Evolutionary conservation across 2,113 vertebrate species (phyloP), one percentile per base, ranked within the genome.

Genomic region (Aldabrachelys gigantea): DNA sequence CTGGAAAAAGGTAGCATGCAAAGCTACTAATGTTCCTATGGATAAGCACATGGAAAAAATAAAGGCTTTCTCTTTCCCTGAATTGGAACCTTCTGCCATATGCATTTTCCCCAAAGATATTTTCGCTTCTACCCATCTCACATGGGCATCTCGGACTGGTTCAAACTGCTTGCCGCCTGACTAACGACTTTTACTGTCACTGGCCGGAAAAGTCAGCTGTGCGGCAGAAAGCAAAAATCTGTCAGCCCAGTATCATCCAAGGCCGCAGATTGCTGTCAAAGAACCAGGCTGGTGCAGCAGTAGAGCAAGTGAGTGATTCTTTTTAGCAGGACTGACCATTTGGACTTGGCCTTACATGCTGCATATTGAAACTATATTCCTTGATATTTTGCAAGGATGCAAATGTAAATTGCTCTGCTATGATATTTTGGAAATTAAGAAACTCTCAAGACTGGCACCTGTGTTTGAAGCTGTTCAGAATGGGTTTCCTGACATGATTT

Each of bases 381-480:
- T 82, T 59, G 13, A n/a, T 87, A 38, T 92, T 95, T 88, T 93
- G 53, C 87, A 94, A 89, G 85, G 76, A 29, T 88, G 56, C 21
- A 16, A 80, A 50, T 75, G 56, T 80, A 88, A 96, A 92, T 82
- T 5, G 0, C 57, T 95, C 75, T 89, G 52, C 92, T 94, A 65
- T 84, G 88, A 87, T 93, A 84, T 96, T 69, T 50, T 89, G 93
- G 84, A 92, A 94, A 86, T 86, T 35, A 80, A 0, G 1, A 89
- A 94, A 53, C 81, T 76, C n/a, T 78, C 91, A 12, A 35, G 88
- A 88, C 91, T 92, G 69, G 84, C 84, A 92, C 78, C 80, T 2
- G 14, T 65, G 93, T 98, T 97, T 97, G 97, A 97, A 97, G 97
- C 88, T 97, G 97, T 94, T 97, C 97, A 96, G 2, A 94, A 80